Evolutionary conservation across 2,888 invertebrate species (phyloP).

Genomic region (Athetis lepigone): DNA sequence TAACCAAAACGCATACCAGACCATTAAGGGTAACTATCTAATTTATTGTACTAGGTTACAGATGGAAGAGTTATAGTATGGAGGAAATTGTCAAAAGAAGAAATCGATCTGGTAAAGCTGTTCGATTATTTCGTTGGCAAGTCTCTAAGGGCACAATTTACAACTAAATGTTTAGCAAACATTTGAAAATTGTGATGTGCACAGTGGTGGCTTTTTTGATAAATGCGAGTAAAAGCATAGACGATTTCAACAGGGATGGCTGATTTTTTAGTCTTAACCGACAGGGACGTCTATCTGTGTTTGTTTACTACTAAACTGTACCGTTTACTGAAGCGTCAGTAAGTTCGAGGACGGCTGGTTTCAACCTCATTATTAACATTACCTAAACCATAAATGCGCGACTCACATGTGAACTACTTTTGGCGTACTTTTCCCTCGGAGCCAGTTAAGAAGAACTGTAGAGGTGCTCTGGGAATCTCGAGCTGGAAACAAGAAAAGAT

Average conservation of each 20-base stretch:
- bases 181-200: conserved; percentile 72
- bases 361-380: conserved; percentile 46
- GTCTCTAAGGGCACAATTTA: conserved; percentile 72
- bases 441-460: conserved; percentile 95
- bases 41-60: conserved; percentile 52
- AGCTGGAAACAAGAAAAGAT: conserved; percentile 88
- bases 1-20: conserved; percentile 49
- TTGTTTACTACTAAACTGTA: conserved; percentile 20
- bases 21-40: conserved; percentile 30
- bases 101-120: conserved; percentile 53
- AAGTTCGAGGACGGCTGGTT: conserved; percentile 49
- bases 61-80: conserved; percentile 36
- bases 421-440: conserved; percentile 94
- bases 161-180: conserved; percentile 75
- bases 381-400: conserved; percentile 56
- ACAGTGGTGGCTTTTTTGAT: conserved; percentile 74
- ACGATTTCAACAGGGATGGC: conserved; percentile 33
- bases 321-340: too few relatives aligned
- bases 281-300: conserved; percentile 15
- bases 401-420: conserved; percentile 90
- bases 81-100: conserved; percentile 24
- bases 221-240: conserved; percentile 69
- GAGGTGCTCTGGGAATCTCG: conserved; percentile 95
- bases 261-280: conserved; percentile 13
- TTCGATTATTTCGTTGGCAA: conserved; percentile 68